A percentile compares a stretch with the other conserved stretches of the same genome.
These are phyloP conservation scores for Cosmorhoe ocellata DNA, from an alignment of 2,888 invertebrate genomes.

Conservation along the genomic window DNA sequence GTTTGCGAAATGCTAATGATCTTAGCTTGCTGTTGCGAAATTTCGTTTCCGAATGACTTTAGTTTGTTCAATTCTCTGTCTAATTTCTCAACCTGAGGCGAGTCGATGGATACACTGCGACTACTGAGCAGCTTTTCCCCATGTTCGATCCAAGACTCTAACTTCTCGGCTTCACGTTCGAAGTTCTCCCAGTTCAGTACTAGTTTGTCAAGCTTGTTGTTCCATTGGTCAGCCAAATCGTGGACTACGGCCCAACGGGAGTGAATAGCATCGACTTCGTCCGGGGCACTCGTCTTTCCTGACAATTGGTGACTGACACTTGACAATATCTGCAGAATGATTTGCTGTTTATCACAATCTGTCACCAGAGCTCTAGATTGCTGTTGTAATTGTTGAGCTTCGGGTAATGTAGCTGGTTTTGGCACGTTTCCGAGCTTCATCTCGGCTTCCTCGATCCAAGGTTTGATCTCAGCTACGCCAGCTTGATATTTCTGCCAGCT, in stretches of 20 bases:
- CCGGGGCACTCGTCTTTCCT: constrained; percentile 89
- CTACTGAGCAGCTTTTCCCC: constrained; percentile 84
- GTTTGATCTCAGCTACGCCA: constrained; percentile 90
- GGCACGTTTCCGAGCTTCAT: constrained; percentile 87
- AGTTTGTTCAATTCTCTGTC: constrained; percentile 89
- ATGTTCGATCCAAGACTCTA: constrained; percentile 89
- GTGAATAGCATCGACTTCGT: constrained; percentile 92
- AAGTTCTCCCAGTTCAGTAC: constrained; percentile 92
- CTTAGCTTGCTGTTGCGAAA: constrained; percentile 92
- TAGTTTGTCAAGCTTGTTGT: constrained; percentile 89
- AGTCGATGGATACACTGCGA: constrained; percentile 84
- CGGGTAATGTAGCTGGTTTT: constrained; percentile 89
- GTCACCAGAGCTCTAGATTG: constrained; percentile 87
- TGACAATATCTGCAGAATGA: constrained; percentile 88
- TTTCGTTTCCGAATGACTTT: constrained; percentile 92
- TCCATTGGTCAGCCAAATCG: constrained; percentile 89
- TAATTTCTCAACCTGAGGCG: constrained; percentile 88
- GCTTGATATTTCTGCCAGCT: constrained; percentile 94
- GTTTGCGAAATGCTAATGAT: constrained; percentile 90
- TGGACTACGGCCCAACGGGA: constrained; percentile 93
- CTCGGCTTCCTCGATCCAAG: constrained; percentile 95
- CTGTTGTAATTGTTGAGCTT: constrained; percentile 90
- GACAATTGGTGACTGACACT: constrained; percentile 89
- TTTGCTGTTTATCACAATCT: constrained; percentile 90
- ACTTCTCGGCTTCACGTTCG: constrained; percentile 88